These are phyloP conservation scores for Pachydiplax longipennis DNA, from an alignment of 2,888 invertebrate species.

Conservation along the genomic window DNA sequence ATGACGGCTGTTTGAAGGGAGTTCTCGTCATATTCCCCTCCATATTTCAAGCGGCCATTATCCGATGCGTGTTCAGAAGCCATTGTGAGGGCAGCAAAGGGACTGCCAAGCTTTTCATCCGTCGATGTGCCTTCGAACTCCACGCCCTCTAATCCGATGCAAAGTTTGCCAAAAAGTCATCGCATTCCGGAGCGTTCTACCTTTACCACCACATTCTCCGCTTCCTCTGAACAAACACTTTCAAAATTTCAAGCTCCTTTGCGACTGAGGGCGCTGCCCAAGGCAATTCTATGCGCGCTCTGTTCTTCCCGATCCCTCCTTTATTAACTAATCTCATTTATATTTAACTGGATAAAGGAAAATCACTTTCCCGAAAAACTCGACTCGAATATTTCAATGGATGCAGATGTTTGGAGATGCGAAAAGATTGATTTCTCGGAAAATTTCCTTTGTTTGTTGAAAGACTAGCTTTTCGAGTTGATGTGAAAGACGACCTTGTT, in stretches of 20 bases:
- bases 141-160: not conserved
- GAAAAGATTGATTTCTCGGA: too few relatives aligned
- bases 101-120: not conserved
- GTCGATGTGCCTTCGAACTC: not conserved
- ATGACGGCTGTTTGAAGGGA: not conserved
- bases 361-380: too few relatives aligned
- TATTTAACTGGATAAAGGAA: too few relatives aligned
- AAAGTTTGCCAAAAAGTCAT: not conserved
- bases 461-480: too few relatives aligned
- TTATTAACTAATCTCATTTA: not conserved
- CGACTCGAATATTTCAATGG: too few relatives aligned
- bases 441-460: too few relatives aligned
- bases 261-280: not conserved
- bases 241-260: not conserved
- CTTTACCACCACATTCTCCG: not conserved
- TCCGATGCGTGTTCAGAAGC: not conserved
- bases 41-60: not conserved
- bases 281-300: not conserved
- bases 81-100: not conserved
- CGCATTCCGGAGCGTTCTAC: not conserved
- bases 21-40: not conserved
- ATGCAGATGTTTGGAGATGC: too few relatives aligned
- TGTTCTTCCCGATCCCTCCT: not conserved
- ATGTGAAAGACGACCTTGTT: too few relatives aligned
- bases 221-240: not conserved